Base-by-base conservation (phyloP, 2,888 invertebrate genomes). In the Cloeon dipterum region DNA sequence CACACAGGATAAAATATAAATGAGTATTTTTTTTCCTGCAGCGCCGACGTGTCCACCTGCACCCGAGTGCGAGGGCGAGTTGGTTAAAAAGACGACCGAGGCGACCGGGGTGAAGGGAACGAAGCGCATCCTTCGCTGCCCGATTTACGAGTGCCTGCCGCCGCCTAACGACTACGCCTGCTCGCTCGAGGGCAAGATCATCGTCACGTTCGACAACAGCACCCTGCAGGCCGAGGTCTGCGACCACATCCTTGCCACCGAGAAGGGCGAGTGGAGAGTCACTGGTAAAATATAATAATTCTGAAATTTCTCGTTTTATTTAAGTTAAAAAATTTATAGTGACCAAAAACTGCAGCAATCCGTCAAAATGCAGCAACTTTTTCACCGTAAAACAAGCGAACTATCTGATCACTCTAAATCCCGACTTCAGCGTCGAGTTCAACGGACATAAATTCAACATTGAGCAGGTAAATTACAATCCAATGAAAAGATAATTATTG, bases 221-320 rank as follows among this genome's bases (percentile, higher is more conserved):
- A 73, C 77, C 48, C 82, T 72, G 51, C 77, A 78, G 46, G 78
- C 76, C 46, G 79, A 82, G 45, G 66, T 77, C 13, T 86, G 85
- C 54, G 72, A 74, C 58, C 83, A 86, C 52, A 66, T 79, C 32
- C 55, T 81, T 26, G 77, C 74, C 1, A 60, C 76, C 39, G 78
- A 83, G 52, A 62, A 71, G 41, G 63, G 69, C 33, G 62, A 68
- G 25, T 86, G 83, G 81, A 66, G 64, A 34, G 62, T 83, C 34
- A 63, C 70, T 35, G 25, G 44, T 42, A 38, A 37, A 39, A 20
- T 25, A 33, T 25, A 14, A 37, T 13, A 20, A 20, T 20, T 19
- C 11, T 13, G 21, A 8, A 21, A 21, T 21, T 21, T 8, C 21
- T 20, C 14, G n/a, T n/a, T 38, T 19, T 11, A 3, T 20, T 4